Percentiles rank a stretch among this genome's conserved stretches.
Conservation (phyloP, 2,888 invertebrate genomes). For the Thyatira batis region DNA sequence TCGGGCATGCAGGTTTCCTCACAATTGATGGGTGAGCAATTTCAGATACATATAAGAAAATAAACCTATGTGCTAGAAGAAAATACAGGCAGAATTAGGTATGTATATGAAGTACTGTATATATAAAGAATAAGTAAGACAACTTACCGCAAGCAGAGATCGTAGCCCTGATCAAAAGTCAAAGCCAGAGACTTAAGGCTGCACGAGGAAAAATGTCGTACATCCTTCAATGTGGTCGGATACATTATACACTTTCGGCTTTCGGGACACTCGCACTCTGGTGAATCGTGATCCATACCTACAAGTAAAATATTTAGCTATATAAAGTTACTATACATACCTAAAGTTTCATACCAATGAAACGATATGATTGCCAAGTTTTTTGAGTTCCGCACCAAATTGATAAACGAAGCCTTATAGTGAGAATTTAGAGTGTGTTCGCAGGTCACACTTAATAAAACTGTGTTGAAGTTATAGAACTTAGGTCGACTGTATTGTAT, state of each 20-base stretch:
- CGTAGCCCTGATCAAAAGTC: constrained; percentile 97
- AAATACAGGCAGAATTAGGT: no score
- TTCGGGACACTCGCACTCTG: constrained; percentile 92
- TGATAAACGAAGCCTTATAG: no score
- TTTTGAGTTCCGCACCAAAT: no score
- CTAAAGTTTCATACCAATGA: no score
- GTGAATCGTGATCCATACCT: constrained; percentile 13
- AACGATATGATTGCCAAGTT: no score
- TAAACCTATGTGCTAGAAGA: no score
- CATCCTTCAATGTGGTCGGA: constrained; percentile 91
- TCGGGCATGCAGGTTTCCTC: not conserved
- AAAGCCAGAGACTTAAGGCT: constrained; percentile 93
- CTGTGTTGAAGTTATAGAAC: not conserved
- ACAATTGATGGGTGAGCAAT: not conserved
- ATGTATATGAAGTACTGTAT: no score
- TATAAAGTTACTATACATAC: not conserved
- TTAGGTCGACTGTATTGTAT: no score
- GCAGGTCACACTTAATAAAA: no score
- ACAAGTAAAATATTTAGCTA: not conserved
- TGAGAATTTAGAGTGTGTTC: no score
- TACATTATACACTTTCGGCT: constrained; percentile 97
- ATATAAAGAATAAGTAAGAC: no score
- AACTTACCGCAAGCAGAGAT: constrained; percentile 88
- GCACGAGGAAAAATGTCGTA: constrained; percentile 97
- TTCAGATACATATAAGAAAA: not conserved